Base-by-base conservation (phyloP, 2,888 invertebrate genomes). In the Tridacna crocea region DNA sequence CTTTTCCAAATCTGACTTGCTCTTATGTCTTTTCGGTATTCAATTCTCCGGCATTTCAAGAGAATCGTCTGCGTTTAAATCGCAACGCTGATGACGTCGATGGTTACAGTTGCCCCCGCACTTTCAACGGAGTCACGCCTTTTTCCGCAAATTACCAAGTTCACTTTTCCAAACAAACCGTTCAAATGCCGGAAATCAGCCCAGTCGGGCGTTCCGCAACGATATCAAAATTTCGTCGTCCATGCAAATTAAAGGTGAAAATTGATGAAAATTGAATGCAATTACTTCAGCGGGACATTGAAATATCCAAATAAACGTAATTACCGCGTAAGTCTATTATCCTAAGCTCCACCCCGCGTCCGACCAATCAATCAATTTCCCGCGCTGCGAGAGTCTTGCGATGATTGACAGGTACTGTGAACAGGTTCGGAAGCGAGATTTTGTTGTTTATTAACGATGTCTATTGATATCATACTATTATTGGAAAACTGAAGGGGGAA, bases 291-390 rank as follows among this genome's bases (percentile, higher is more conserved):
- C 77, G 60, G 79, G 82, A 22, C 75, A 79, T 84, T 75, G 77
- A 80, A 80, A 80, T 65, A 76, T 75, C 55, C 78, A 82, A 78
- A 78, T 78, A 80, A 76, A 76, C 27, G 77, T 77, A 83, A 83
- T 83, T 77, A 83, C 75, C 36, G 60, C 74, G 72, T 46, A 65
- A 75, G 83, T 77, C 75, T 65, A 77, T 83, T 79, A 77, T 72
- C 17, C 75, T 77, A 74, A 80, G 78, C 82, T 82, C 82, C 82
- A 75, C 82, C 82, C 78, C 75, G 78, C 66, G 72, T 47, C 46
- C 19, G 65, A 70, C 70, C 83, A 75, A 84, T 84, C 84, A 84
- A 84, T 84, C 84, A 84, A 82, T 82, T 79, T 68, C 60, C 55
- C 74, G 77, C 79, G 55, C 84, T 51, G 72, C 58, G 46, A 72